phyloP scores from a whole-genome alignment of 2,888 invertebrate species.

The Neoascia interrupta region DNA sequence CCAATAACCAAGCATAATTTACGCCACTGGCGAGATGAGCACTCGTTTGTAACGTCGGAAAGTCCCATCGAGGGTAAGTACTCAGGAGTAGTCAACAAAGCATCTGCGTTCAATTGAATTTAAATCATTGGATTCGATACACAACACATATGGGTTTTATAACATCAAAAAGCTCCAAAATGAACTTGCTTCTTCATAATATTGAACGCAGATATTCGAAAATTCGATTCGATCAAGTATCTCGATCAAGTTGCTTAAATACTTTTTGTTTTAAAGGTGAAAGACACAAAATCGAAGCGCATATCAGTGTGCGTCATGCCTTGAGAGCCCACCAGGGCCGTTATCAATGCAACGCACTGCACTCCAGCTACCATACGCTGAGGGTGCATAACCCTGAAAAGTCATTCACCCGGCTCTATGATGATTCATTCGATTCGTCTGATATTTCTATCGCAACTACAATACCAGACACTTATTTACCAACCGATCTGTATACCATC shows the following conservation, averaged over 20 bases:
- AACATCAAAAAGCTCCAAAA: background rate
- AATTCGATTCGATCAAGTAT: background rate
- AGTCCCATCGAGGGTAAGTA: slow-evolving; percentile 78
- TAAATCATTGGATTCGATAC: slow-evolving; percentile 9
- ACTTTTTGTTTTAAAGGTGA: slow-evolving; percentile 75
- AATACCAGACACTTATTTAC: slow-evolving; percentile 52
- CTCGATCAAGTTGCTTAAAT: slow-evolving; percentile 28
- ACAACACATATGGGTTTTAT: too few species aligned
- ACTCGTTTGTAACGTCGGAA: slow-evolving; percentile 76
- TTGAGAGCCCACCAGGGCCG: slow-evolving; percentile 78
- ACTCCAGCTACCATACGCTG: slow-evolving; percentile 75
- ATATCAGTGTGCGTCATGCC: slow-evolving; percentile 77
- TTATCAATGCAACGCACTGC: slow-evolving; percentile 78
- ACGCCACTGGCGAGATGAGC: slow-evolving; percentile 78
- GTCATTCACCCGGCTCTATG: slow-evolving; percentile 66
- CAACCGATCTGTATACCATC: slow-evolving; percentile 40
- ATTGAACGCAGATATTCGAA: slow-evolving; percentile 53
- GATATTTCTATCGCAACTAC: slow-evolving; percentile 47
- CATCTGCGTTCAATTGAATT: slow-evolving; percentile 62
- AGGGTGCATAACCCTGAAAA: slow-evolving; percentile 73
- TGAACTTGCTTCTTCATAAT: background rate
- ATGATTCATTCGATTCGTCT: slow-evolving; percentile 29
- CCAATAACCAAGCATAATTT: slow-evolving; percentile 78
- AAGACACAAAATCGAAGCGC: slow-evolving; percentile 79
- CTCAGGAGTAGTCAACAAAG: slow-evolving; percentile 1